A percentile compares a stretch with the other conserved stretches of the same genome.
Conservation (phyloP, 2,797 vertebrate species). For the Pempheris klunzingeri region DNA sequence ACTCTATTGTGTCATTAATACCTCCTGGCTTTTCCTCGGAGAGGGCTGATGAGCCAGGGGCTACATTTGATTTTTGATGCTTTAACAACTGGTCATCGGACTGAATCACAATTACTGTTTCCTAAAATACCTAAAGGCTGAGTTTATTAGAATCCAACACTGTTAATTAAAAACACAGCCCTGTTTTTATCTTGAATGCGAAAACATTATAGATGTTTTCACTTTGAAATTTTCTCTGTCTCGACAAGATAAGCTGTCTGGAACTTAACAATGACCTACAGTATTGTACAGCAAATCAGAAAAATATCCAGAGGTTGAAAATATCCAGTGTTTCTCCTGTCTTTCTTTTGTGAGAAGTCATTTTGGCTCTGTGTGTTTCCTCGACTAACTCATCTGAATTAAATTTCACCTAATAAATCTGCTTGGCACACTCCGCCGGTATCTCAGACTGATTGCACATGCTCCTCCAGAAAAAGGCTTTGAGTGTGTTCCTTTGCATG, state of each 20-base stretch:
- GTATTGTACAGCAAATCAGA: slow-evolving; percentile 14
- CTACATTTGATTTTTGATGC: slow-evolving; percentile 38
- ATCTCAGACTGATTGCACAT: slow-evolving; percentile 66
- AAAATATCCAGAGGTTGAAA: slow-evolving; percentile 30
- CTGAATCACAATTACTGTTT: slow-evolving; percentile 4
- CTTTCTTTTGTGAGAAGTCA: slow-evolving; percentile 32
- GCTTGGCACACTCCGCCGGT: slow-evolving; percentile 47
- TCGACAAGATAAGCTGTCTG: slow-evolving; percentile 37
- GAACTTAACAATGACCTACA: slow-evolving; percentile 20
- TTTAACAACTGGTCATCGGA: slow-evolving; percentile 31
- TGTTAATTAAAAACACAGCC: slow-evolving; percentile 45
- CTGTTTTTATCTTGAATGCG: slow-evolving; percentile 20
- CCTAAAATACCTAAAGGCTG: slow-evolving; percentile 32
- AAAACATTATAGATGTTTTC: slow-evolving; percentile 36
- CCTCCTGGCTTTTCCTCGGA: slow-evolving; percentile 26
- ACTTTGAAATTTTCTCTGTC: slow-evolving; percentile 47
- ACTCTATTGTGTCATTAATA: slow-evolving; percentile 47
- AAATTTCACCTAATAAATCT: slow-evolving; percentile 76
- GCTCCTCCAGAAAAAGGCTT: slow-evolving; percentile 65
- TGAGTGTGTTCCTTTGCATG: slow-evolving; percentile 69
- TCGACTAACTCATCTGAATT: slow-evolving; percentile 71
- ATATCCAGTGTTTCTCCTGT: slow-evolving; percentile 13
- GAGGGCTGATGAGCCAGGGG: slow-evolving; percentile 15
- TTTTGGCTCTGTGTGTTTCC: slow-evolving; percentile 50
- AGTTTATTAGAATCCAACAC: slow-evolving; percentile 31